Conservation (phyloP, 2,888 invertebrate species). For the Acanthosepion pharaonis region DNA sequence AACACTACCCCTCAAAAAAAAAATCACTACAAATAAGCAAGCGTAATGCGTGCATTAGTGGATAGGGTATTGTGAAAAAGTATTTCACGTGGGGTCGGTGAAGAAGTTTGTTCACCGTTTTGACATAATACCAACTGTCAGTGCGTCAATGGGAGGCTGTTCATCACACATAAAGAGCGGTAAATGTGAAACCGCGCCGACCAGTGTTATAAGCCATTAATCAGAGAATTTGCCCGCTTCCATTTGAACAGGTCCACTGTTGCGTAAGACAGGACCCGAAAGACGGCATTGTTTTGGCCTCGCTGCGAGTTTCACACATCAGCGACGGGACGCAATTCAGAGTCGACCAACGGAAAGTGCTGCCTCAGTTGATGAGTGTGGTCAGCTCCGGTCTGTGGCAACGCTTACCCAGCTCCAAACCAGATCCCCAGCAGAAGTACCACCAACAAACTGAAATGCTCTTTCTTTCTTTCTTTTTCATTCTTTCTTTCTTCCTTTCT, state of each 20-base stretch:
- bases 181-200: neutral
- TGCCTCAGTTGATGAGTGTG: neutral
- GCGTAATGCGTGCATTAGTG: neutral
- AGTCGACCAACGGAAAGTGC: slow-evolving; percentile 17
- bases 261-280: neutral
- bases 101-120: neutral
- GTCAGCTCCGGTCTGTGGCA: neutral
- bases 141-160: neutral
- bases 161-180: neutral
- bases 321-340: neutral
- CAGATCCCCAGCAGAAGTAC: neutral
- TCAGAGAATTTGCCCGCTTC: neutral
- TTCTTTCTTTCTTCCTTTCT: neutral
- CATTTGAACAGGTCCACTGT: neutral
- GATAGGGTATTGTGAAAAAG: neutral
- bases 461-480: neutral
- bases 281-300: neutral
- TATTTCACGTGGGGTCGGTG: neutral
- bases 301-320: neutral
- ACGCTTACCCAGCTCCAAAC: neutral
- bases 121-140: neutral
- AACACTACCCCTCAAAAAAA: neutral
- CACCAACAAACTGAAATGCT: neutral
- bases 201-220: neutral
- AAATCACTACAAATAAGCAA: neutral